These are phyloP conservation scores for Cossypha dichroa DNA, from an alignment of 2,797 vertebrate genomes.

Conservation along the genomic window DNA sequence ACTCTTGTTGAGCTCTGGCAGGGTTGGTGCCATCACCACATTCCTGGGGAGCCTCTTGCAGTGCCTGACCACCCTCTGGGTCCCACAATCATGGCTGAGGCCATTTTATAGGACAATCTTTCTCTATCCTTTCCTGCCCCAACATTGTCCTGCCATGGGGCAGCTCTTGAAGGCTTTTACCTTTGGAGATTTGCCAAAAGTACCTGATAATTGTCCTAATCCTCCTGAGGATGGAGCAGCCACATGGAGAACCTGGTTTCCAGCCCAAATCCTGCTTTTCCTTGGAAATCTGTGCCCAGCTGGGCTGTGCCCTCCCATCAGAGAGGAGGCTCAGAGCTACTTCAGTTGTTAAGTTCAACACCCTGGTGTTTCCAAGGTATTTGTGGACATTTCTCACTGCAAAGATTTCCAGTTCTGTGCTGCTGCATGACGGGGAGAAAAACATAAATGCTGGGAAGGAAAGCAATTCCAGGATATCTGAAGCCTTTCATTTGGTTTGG, in stretches of 20 bases:
- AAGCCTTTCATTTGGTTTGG: not conserved
- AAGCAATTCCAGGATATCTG: not conserved
- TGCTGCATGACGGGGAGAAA: not conserved
- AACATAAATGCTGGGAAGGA: not conserved
- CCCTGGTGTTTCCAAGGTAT: not conserved
- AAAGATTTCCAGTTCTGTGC: not conserved
- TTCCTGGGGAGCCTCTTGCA: not conserved
- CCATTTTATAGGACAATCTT: fast-evolving
- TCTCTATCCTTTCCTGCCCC: not conserved
- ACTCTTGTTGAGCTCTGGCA: not conserved
- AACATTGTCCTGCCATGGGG: not conserved
- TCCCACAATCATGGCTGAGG: fast-evolving
- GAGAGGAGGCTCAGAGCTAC: not conserved
- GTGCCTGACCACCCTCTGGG: not conserved
- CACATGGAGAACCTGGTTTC: not conserved
- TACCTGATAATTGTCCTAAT: not conserved
- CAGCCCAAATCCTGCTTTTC: not conserved
- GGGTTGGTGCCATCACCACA: not conserved
- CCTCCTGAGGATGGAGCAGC: not conserved
- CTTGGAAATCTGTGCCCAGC: not conserved
- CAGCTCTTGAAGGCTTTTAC: not conserved
- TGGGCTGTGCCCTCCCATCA: not conserved
- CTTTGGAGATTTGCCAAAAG: not conserved
- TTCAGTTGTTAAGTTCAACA: fast-evolving
- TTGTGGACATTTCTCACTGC: not conserved